Percentiles rank a stretch among this genome's conserved stretches.
phyloP scores from a whole-genome alignment of 2,888 invertebrate genomes.

The Cataglyphis cursor region DNA sequence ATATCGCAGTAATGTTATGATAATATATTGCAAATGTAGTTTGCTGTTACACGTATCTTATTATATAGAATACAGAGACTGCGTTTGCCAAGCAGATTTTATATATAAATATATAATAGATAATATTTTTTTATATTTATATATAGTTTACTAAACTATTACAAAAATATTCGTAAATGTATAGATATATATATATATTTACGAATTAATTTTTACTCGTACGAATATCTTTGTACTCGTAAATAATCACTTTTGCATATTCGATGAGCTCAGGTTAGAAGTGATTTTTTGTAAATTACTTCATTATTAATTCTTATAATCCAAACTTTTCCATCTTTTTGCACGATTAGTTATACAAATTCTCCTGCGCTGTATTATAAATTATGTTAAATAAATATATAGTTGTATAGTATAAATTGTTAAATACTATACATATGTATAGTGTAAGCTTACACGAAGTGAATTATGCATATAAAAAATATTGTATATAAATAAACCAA shows the following conservation, averaged over 20 bases:
- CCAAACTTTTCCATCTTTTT: neutral
- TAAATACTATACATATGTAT: neutral
- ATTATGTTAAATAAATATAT: neutral
- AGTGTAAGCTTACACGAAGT: neutral
- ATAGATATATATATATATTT: no score
- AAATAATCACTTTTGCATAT: neutral
- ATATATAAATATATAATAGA: neutral
- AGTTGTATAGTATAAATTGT: neutral
- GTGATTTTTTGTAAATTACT: neutral
- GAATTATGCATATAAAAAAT: neutral
- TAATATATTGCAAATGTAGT: neutral
- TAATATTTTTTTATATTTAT: conserved; percentile 3
- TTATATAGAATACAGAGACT: neutral
- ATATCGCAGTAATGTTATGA: neutral
- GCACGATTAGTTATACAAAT: neutral
- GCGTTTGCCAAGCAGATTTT: neutral
- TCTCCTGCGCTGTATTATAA: conserved; percentile 5
- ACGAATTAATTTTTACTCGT: neutral
- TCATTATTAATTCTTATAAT: neutral
- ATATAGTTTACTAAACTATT: conserved; percentile 5
- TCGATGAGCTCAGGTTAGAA: conserved; percentile 11
- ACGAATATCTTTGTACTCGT: neutral
- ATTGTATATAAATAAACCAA: conserved; percentile 13
- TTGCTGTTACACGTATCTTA: neutral
- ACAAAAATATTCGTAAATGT: neutral